Percentiles rank a stretch among this genome's conserved stretches.
These are phyloP conservation scores for Sarcoramphus papa DNA, from an alignment of 2,797 vertebrate species.

Conservation along the genomic window DNA sequence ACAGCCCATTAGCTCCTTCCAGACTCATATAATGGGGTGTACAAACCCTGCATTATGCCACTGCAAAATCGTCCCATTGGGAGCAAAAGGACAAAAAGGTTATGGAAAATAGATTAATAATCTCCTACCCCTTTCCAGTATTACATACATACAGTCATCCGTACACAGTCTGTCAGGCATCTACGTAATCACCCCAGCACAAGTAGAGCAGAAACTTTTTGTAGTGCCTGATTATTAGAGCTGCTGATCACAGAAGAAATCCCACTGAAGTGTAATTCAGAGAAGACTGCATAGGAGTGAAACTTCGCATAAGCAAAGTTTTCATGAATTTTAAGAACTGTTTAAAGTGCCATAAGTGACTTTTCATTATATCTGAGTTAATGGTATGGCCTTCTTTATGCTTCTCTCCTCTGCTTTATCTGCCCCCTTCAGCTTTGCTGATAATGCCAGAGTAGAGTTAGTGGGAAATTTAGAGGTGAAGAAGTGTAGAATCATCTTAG, in stretches of 20 bases:
- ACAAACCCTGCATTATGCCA: not conserved
- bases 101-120: constrained; percentile 18
- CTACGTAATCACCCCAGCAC: not conserved
- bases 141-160: not conserved
- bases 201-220: not conserved
- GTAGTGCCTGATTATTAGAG: not conserved
- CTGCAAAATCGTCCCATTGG: not conserved
- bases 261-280: not conserved
- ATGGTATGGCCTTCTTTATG: not conserved
- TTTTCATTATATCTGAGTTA: not conserved
- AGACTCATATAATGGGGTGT: not conserved
- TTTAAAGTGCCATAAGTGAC: not conserved
- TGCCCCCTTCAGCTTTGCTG: not conserved
- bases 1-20: constrained; percentile 16
- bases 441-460: not conserved
- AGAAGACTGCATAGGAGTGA: not conserved
- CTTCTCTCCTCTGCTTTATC: not conserved
- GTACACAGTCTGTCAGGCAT: not conserved
- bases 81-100: constrained; percentile 4
- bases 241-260: not conserved
- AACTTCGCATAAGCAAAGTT: not conserved
- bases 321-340: constrained; percentile 19
- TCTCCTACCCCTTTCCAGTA: not conserved
- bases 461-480: not conserved
- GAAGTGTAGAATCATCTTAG: not conserved